Evolutionary conservation across 1,140 invertebrate species (phyloP), one percentile per base, ranked within the genome.

Genomic region (Limonius californicus): DNA sequence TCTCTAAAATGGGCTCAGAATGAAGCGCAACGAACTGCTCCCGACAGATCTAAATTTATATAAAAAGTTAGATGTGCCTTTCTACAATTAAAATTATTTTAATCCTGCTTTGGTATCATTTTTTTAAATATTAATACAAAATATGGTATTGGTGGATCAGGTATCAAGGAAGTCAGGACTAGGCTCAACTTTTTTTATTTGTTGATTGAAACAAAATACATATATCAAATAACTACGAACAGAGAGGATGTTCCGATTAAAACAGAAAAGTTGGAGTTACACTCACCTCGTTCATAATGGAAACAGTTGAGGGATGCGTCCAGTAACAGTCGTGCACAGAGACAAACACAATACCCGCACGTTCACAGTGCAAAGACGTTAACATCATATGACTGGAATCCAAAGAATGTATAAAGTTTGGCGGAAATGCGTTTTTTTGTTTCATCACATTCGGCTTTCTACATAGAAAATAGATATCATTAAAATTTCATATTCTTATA

Each of bases 371-470:
- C 56, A 99, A 80, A 20, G 95, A 90, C 2, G 98, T 99, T 30
- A 99, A 81, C 96, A 99, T 99, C 97, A 99, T 99, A 77, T 99
- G 98, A 77, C 86, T 89, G 19, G 97, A 97, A 79, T 99, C 98
- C 74, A 99, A 81, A 9, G 97, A 99, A 79, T 99, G 98, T 70
- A 99, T 92, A 77, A 95, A 99, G 82, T 99, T 99, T 2, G 98
- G 97, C 19, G 97, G 92, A 82, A 99, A 99, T 14, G 95, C 97
- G 82, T 99, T 99, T 73, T 90, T 96, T 75, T 99, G 95, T 77
- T 98, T 98, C 75, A 90, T 83, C 0, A 85, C 82, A 79, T 97
- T 93, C 16, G 93, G 90, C 70, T 86, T 85, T 57, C 91, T 94
- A 83, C 23, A 39, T 32, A 79, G 53, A 39, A 61, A 66, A 43